These are phyloP conservation scores for Mus spicilegus DNA, from an alignment of 2,113 vertebrate genomes.

Conservation along the genomic window DNA sequence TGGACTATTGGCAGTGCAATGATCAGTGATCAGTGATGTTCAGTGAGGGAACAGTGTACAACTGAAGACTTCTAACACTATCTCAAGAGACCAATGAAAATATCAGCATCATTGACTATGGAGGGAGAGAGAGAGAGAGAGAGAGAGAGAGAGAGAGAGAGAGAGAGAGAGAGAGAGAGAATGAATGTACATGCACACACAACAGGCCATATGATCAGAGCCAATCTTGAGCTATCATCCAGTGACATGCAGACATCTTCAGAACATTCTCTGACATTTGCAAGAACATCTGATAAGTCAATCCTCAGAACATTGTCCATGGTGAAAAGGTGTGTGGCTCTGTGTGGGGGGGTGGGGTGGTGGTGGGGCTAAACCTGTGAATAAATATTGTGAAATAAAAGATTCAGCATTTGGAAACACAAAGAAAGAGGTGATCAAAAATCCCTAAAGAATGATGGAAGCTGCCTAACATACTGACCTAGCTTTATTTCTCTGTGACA, in stretches of 20 bases:
- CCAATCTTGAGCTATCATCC: neutral
- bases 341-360: neutral
- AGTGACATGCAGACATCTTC: neutral
- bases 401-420: slow-evolving; percentile 24
- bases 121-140: too few relatives aligned
- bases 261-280: neutral
- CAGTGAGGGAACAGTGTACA: neutral
- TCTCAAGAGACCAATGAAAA: neutral
- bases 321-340: neutral
- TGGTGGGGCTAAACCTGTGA: neutral
- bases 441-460: neutral
- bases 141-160: neutral
- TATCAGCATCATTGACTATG: neutral
- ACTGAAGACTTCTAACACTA: neutral
- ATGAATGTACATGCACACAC: neutral
- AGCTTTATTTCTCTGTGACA: neutral
- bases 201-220: neutral
- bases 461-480: neutral
- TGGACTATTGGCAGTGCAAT: neutral
- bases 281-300: neutral
- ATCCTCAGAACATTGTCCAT: neutral
- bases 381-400: slow-evolving; percentile 9
- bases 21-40: neutral
- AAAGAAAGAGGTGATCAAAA: slow-evolving; percentile 14
- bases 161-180: neutral